Conservation (phyloP, 2,113 vertebrate genomes). For the Etheostoma cragini region DNA sequence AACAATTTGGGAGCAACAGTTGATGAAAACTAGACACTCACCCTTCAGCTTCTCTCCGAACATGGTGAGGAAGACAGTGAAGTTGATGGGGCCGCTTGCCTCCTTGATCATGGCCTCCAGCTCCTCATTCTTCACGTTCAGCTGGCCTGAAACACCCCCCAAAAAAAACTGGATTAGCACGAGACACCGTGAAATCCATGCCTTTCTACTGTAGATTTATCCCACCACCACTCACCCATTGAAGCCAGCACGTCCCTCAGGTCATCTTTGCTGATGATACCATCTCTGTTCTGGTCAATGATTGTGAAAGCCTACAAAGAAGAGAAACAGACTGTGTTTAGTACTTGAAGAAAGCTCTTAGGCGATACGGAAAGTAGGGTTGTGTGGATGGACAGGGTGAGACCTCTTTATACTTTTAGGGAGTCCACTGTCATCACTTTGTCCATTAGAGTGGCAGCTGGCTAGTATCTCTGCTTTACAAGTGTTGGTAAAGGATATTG, state of each 20-base stretch:
- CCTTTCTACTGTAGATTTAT: fast-evolving
- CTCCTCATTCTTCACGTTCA: conserved; percentile 91
- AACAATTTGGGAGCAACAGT: not conserved
- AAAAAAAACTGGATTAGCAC: not conserved
- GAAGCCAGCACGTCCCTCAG: conserved; percentile 91
- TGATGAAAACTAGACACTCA: conserved; percentile 55
- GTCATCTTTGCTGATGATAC: conserved; percentile 94
- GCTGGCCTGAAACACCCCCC: conserved; percentile 78
- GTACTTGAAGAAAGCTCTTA: not conserved
- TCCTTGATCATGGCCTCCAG: conserved; percentile 93
- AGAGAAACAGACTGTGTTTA: not conserved
- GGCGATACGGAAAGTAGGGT: not conserved
- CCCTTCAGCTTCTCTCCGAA: conserved; percentile 95
- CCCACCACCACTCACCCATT: conserved; percentile 83
- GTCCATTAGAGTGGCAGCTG: conserved; percentile 14
- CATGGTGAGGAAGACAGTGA: conserved; percentile 95
- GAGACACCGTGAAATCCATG: no score
- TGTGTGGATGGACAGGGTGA: not conserved
- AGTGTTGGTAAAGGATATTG: conserved; percentile 19
- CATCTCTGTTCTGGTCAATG: conserved; percentile 94
- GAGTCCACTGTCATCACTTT: conserved; percentile 16
- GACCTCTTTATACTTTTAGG: not conserved
- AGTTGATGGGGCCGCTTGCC: conserved; percentile 93
- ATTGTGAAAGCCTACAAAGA: conserved; percentile 90
- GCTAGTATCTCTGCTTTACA: conserved; percentile 4